Evolutionary conservation across 2,888 invertebrate species (phyloP).

Genomic region (Halictus quadricinctus): DNA sequence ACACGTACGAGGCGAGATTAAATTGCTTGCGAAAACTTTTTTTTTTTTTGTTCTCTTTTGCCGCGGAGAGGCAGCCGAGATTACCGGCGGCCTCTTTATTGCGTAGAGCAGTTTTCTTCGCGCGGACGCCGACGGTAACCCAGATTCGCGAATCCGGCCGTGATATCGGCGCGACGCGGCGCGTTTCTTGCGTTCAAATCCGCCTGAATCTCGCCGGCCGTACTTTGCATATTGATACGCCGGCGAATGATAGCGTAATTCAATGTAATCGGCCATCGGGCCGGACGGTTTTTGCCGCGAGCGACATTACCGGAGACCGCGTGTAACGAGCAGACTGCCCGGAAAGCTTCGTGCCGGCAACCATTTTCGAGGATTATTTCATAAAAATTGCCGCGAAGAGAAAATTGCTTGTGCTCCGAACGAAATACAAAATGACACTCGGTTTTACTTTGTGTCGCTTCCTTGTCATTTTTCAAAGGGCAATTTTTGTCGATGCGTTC

Average conservation of each 20-base stretch:
- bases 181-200: not conserved
- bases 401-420: not conserved
- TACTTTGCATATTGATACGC: not conserved
- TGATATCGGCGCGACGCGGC: constrained; percentile 2
- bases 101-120: constrained; percentile 12
- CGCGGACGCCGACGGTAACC: constrained; percentile 8
- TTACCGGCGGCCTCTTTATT: constrained; percentile 22
- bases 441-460: not conserved
- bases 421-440: not conserved
- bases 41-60: not conserved
- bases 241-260: not conserved
- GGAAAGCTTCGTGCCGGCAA: not conserved
- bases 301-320: not conserved
- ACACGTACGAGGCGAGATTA: constrained; percentile 68
- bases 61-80: constrained; percentile 26
- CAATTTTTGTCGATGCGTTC: not conserved
- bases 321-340: not conserved
- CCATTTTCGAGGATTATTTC: not conserved
- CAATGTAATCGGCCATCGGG: not conserved
- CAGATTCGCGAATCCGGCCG: constrained; percentile 18
- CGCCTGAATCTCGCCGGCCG: not conserved
- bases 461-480: not conserved
- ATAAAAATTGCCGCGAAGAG: not conserved
- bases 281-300: not conserved
- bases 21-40: constrained; percentile 46